Base-by-base conservation (phyloP, 2,797 vertebrate species). In the Pangasius macronema region DNA sequence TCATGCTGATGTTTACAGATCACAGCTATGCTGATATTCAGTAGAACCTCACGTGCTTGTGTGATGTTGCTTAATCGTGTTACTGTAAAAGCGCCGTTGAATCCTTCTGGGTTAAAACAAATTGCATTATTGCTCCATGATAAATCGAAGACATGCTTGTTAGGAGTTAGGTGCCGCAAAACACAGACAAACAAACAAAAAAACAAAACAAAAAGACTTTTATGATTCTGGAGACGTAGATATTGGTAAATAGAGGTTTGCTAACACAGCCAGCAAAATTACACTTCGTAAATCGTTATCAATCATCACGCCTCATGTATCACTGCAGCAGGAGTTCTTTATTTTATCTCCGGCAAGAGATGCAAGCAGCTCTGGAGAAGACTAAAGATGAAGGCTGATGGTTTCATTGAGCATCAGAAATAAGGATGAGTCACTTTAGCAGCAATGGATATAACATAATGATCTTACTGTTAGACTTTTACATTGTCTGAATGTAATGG, bases 301-400 rank as follows among this genome's bases (percentile, higher is more conserved):
- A 82, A 65, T 65, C 22, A 82, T 65, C 61, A 51, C 27, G 42
- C 61, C n/a, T 65, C 57, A 61, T 82, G 39, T 65, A 30, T 20
- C 61, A 65, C 51, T 82, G 42, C 59, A 82, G 67, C 46, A 67
- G 36, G 33, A 33, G 67, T n/a, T 33, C 57, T 82, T 82, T 65
- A 30, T 67, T 82, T 49, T 82, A 61, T 61, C 79, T 42, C 79
- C 46, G 36, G 36, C 79, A 81, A 42, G 55, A 39, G 27, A 82
- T 49, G 39, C 81, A 18, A 65, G 42, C 24, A 51, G 27, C 61
- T 39, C 55, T 30, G 11, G 22, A 49, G 24, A 51, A 30, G 27
- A 14, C 57, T 49, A 49, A n/a, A 65, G 33, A 46, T n/a, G 80
- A 63, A 82, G 27, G 39, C 59, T 30, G 27, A 49, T 63, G 80